These are phyloP conservation scores for Megastigmus dorsalis DNA, from an alignment of 2,888 invertebrate genomes.

Conservation along the genomic window DNA sequence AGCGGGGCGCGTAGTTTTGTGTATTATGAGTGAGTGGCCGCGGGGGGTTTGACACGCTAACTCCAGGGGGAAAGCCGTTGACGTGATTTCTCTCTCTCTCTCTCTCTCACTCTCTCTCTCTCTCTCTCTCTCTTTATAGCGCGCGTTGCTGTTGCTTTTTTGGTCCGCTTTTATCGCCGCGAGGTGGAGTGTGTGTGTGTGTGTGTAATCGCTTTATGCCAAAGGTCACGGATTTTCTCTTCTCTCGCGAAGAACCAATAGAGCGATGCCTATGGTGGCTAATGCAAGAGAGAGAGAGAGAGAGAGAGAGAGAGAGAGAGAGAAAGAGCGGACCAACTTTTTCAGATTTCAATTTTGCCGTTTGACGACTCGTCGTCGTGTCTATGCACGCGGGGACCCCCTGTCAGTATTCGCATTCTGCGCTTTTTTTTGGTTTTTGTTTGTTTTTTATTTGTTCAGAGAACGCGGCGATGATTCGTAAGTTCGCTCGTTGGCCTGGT, in stretches of 20 bases:
- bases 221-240: slow-evolving; percentile 4
- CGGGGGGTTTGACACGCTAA: slow-evolving; percentile 7
- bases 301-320: no score
- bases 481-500: background rate
- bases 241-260: background rate
- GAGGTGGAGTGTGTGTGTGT: no score
- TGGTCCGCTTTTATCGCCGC: no score
- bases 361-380: no score
- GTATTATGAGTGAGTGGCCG: slow-evolving; percentile 35
- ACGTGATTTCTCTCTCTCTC: no score
- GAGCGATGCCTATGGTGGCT: background rate
- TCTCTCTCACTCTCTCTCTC: no score
- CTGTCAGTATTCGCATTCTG: background rate
- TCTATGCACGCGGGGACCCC: background rate
- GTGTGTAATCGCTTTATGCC: no score
- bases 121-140: no score
- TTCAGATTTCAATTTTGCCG: slow-evolving; percentile 20
- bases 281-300: no score
- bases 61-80: background rate
- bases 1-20: background rate
- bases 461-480: background rate
- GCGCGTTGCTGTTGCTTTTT: no score
- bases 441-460: no score
- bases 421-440: background rate
- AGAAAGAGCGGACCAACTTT: background rate